A percentile compares a stretch with the other conserved stretches of the same genome.
Conservation (phyloP, 2,113 vertebrate genomes). For the Isichthys henryi region DNA sequence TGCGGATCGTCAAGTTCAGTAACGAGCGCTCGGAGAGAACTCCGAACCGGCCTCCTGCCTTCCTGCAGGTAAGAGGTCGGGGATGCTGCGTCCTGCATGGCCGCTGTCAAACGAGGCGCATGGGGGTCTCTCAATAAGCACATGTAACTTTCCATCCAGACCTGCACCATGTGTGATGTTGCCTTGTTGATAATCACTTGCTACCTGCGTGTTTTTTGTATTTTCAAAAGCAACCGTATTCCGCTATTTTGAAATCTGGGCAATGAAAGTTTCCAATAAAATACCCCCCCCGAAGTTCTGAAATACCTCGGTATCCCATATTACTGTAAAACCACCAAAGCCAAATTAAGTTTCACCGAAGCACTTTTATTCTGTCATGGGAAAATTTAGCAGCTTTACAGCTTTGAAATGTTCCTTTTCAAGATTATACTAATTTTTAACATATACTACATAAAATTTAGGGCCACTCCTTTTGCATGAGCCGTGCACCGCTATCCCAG, state of each 20-base stretch:
- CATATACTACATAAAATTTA: not conserved
- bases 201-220: not conserved
- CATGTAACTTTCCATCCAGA: not conserved
- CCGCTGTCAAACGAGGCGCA: no score
- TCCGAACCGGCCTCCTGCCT: constrained; percentile 73
- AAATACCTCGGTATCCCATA: not conserved
- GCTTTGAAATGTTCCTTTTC: not conserved
- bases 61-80: constrained; percentile 78
- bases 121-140: no score
- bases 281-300: not conserved
- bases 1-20: constrained; percentile 87
- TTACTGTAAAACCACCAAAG: not conserved
- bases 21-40: constrained; percentile 55
- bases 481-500: not conserved
- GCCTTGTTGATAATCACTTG: constrained; percentile 7
- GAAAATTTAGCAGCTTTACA: not conserved
- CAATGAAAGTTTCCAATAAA: not conserved
- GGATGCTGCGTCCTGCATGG: not conserved
- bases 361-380: not conserved
- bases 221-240: not conserved
- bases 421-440: not conserved
- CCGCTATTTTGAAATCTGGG: not conserved
- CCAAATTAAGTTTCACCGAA: not conserved
- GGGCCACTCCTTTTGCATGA: not conserved
- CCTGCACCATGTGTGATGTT: not conserved